phyloP scores from a whole-genome alignment of 2,113 vertebrate genomes.

The Tamias sibiricus region DNA sequence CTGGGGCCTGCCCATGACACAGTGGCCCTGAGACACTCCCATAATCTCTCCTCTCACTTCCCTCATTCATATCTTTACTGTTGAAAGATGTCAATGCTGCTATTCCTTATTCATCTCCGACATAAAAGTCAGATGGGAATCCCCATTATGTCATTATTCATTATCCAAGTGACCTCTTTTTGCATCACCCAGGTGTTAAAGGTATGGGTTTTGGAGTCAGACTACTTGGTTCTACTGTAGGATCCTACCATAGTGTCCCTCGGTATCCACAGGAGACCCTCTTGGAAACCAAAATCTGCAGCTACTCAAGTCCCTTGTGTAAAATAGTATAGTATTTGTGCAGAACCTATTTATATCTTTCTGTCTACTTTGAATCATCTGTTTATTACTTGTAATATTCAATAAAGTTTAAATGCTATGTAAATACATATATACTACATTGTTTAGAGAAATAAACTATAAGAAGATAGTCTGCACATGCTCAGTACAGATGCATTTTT shows the following conservation, averaged over 20 bases:
- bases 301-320: neutral
- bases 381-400: neutral
- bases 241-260: neutral
- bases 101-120: neutral
- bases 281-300: neutral
- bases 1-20: neutral
- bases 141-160: no score
- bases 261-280: neutral
- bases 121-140: neutral
- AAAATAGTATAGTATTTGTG: neutral
- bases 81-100: neutral
- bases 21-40: accelerated
- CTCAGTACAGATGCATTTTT: neutral
- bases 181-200: neutral
- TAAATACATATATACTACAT: neutral
- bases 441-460: neutral
- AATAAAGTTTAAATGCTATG: neutral
- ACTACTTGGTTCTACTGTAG: neutral
- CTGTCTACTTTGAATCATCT: neutral
- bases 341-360: neutral
- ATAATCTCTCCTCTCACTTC: neutral
- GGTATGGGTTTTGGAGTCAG: no score
- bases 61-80: neutral
- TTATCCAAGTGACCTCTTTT: neutral
- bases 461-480: neutral